Percentiles rank a stretch among this genome's conserved stretches.
phyloP scores from a whole-genome alignment of 2,113 vertebrate genomes.

The Glareola pratincola region DNA sequence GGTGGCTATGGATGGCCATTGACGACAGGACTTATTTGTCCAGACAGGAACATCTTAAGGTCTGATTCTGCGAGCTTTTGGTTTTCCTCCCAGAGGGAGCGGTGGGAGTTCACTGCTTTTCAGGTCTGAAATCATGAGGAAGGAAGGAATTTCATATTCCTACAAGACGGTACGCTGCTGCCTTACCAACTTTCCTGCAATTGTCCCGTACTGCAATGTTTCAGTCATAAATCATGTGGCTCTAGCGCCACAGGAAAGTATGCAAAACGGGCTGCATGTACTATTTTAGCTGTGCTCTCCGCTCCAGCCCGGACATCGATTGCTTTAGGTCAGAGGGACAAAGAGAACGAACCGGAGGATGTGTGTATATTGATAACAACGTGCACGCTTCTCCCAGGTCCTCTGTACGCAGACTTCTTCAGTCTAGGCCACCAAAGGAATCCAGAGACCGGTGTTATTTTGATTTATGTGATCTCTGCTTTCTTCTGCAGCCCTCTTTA shows the following conservation, averaged over 20 bases:
- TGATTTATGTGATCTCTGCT: neutral
- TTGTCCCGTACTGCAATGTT: neutral
- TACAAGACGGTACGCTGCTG: neutral
- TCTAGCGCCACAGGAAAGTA: conserved; percentile 17
- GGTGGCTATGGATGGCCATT: neutral
- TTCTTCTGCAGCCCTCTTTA: neutral
- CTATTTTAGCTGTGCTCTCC: neutral
- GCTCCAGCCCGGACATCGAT: neutral
- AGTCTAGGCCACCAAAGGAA: neutral
- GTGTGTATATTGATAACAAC: neutral
- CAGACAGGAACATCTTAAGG: neutral
- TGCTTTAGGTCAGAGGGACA: neutral
- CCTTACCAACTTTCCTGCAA: conserved; percentile 7
- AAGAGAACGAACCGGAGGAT: neutral
- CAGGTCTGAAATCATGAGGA: neutral
- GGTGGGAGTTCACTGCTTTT: neutral
- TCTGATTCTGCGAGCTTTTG: neutral
- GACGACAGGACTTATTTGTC: neutral
- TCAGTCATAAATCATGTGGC: conserved; percentile 2
- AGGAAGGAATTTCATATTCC: conserved; percentile 26
- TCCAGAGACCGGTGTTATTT: neutral
- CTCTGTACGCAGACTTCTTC: neutral
- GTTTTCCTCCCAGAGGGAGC: neutral
- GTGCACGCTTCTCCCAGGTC: neutral
- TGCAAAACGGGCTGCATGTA: neutral